Evolutionary conservation across 2,888 invertebrate species (phyloP).

Genomic region (Heterodera filipjevi): DNA sequence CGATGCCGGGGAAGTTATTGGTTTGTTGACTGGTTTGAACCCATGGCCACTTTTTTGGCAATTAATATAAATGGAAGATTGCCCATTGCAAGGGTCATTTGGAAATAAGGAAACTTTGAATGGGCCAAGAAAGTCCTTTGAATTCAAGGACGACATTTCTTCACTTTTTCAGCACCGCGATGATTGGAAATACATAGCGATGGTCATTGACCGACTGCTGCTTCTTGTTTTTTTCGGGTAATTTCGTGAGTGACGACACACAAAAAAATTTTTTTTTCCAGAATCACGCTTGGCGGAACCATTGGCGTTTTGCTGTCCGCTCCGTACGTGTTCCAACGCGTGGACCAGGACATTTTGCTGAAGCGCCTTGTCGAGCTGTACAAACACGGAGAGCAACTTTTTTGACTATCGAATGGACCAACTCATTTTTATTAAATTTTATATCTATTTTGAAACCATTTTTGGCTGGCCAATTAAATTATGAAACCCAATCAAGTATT

Average conservation of each 20-base stretch:
- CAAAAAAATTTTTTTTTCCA: not conserved
- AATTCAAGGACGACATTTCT: not conserved
- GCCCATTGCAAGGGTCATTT: no score
- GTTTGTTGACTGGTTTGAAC: no score
- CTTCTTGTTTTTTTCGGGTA: constrained; percentile 68
- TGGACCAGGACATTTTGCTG: constrained; percentile 45
- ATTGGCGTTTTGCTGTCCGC: constrained; percentile 67
- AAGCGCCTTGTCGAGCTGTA: constrained; percentile 45
- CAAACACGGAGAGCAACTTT: constrained; percentile 45
- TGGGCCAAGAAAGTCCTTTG: no score
- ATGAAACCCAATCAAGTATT: no score
- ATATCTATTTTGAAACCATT: no score
- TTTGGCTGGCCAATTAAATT: no score
- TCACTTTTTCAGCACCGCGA: constrained; percentile 66
- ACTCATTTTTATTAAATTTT: no score
- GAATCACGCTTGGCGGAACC: constrained; percentile 67
- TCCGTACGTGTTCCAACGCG: constrained; percentile 66
- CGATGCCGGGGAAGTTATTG: no score
- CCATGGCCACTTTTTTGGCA: no score
- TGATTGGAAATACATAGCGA: constrained; percentile 70
- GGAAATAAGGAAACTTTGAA: no score
- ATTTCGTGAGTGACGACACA: not conserved
- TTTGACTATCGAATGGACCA: not conserved
- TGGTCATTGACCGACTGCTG: constrained; percentile 69
- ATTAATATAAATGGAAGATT: no score